Evolutionary conservation across 2,888 invertebrate species (phyloP), one percentile per base, ranked within the genome.

Genomic region (Acanthosoma haemorrhoidale): DNA sequence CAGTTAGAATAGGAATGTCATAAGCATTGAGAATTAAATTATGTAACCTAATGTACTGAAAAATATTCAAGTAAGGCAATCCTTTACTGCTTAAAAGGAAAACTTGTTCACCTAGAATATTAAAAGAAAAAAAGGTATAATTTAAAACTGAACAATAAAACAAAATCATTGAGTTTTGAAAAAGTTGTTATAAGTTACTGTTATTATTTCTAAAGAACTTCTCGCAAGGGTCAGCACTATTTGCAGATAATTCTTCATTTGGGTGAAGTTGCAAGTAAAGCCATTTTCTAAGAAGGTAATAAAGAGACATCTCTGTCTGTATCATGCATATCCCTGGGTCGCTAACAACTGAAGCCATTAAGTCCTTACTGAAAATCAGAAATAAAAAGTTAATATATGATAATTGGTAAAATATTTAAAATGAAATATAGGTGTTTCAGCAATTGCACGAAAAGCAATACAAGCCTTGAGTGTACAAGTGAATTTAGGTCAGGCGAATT

Each of bases 301-400:
- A 91, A 41, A 90, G 80, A 34, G 89, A 88, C 79, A 89, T 89
- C 80, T 91, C 91, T 0, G 90, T 90, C 80, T 90, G 90, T 82
- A 90, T 85, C 2, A 89, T 89, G 77, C 87, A 87, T 71, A 91
- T 81, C 75, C 87, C 84, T 0, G 86, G 84, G 77, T 87, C 86
- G 11, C 82, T 80, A 29, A 89, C 83, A 31, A 90, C 79, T 39
- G 84, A 81, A 3, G 82, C 80, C 88, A 91, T 88, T 72, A 90
- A 78, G 3, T 86, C 84, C n/a, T 84, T 79, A 31, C 86, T 86
- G 75, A 63, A 74, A 74, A 71, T 6, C 32, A 32, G 4, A 32
- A 9, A 6, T 32, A 21, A 21, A 11, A 43, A 18, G 13, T 5
- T 43, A 8, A 41, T 16, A 2, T 16, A 3, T 18, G 4, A 2